Base-by-base conservation (phyloP, 2,888 invertebrate species). In the Tanypteryx hageni region DNA sequence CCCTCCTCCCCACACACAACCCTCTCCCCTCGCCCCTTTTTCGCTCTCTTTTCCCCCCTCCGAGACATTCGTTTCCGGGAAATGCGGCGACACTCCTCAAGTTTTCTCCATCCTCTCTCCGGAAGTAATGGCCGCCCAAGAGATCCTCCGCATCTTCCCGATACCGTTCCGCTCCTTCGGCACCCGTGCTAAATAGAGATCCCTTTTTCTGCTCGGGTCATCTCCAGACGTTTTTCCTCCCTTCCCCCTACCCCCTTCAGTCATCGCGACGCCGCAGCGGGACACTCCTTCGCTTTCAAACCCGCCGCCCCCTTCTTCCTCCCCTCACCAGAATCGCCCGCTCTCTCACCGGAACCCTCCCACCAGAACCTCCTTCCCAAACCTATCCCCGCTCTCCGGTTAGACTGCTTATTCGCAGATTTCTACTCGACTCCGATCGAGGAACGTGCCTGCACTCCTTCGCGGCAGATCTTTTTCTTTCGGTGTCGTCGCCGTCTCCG, bases 351-450 rank as follows among this genome's bases (percentile, higher is more conserved):
- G 82, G 44, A 82, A 82, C 31, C 82, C 4, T 83, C 82, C n/a
- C 11, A 14, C 44, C 44, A 44, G 44, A 44, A 44, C 44, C 11
- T 82, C 82, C 44, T 31, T 81, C 81, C 27, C 18, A 10, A 10
- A 27, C 27, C 0, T 31, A n/a, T n/a, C 83, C 18, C 57, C 18
- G 57, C 57, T 44, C 18, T 44, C 83, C 83, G 83, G 56, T 57
- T 31, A 14, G 82, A 82, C 82, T 7, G 44, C 82, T 82, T 82
- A 82, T n/a, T 82, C 82, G 82, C 82, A 44, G 82, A 82, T 82
- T 82, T 82, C 82, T 31, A 44, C 82, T 82, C 82, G 16, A 27
- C n/a, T 11, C 11, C 7, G 44, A 44, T 44, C 44, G 44, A 44
- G 44, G 5, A 44, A 44, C 44, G 44, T 44, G 1, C 44, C 44